Evolutionary conservation across 2,888 invertebrate genomes (phyloP).

Genomic region (Acleris literana): DNA sequence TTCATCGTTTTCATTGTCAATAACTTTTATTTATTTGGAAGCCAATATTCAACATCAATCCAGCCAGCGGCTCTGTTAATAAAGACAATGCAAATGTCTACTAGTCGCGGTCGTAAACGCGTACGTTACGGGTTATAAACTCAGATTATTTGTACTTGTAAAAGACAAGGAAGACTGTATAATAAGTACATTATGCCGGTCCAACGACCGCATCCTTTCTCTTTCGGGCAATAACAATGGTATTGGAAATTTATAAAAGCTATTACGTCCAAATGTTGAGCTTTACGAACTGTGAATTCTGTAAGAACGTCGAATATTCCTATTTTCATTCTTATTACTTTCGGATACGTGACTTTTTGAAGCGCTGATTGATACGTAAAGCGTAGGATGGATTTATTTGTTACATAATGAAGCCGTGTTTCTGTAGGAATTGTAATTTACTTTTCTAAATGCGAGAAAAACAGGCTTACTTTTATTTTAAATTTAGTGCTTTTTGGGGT

Average conservation of each 20-base stretch:
- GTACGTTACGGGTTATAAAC: constrained; percentile 59
- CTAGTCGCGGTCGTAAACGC: constrained; percentile 51
- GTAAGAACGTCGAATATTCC: constrained; percentile 28
- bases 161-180: constrained; percentile 58
- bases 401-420: constrained; percentile 24
- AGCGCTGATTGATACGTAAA: constrained; percentile 34
- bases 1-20: constrained; percentile 1
- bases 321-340: constrained; percentile 32
- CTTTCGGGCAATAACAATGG: constrained; percentile 60
- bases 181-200: constrained; percentile 65
- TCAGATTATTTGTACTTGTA: constrained; percentile 52
- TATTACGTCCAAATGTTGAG: constrained; percentile 56
- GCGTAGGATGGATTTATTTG: background rate
- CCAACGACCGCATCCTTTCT: constrained; percentile 61
- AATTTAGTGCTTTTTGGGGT: too few relatives aligned
- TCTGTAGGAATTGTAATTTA: constrained; percentile 9
- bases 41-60: constrained; percentile 12
- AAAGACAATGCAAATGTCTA: constrained; percentile 59
- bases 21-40: constrained; percentile 9
- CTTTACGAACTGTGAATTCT: constrained; percentile 65
- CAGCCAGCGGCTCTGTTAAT: constrained; percentile 45
- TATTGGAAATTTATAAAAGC: constrained; percentile 63
- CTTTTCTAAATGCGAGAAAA: background rate
- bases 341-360: constrained; percentile 27
- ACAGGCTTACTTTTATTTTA: too few relatives aligned